Evolutionary conservation across 2,888 invertebrate genomes (phyloP).

Genomic region (Celastrina argiolus): DNA sequence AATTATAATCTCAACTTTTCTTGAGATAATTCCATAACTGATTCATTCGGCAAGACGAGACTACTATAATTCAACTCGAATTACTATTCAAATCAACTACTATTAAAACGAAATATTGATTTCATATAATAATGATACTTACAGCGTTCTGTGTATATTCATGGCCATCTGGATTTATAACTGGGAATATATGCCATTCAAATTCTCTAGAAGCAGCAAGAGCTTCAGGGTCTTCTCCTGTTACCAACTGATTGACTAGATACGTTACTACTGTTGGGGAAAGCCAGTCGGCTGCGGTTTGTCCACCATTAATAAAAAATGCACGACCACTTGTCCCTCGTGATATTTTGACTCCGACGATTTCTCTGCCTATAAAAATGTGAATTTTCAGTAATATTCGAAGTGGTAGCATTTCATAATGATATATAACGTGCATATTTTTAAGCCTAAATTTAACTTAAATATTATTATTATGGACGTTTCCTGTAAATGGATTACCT

Average conservation of each 20-base stretch:
- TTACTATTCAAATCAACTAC: too few species aligned
- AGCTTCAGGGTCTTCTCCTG: constrained; percentile 69
- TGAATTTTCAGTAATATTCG: too few species aligned
- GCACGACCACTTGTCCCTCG: constrained; percentile 46
- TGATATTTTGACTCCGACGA: constrained; percentile 68
- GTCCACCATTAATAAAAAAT: constrained; percentile 70
- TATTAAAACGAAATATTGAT: too few species aligned
- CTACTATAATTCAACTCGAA: too few species aligned
- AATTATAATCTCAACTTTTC: too few species aligned
- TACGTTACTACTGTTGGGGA: constrained; percentile 81
- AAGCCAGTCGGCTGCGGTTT: constrained; percentile 88
- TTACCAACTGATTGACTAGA: constrained; percentile 79
- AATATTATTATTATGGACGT: too few species aligned
- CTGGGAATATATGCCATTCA: constrained; percentile 87
- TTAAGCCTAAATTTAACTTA: too few species aligned
- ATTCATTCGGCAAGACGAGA: too few species aligned
- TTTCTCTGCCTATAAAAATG: constrained; percentile 53
- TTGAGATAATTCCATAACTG: too few species aligned
- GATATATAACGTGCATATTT: too few species aligned
- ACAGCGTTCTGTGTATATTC: constrained; percentile 80
- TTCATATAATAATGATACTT: constrained; percentile 37
- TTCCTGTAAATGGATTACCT: too few species aligned
- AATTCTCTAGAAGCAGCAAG: constrained; percentile 70
- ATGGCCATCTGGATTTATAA: constrained; percentile 87
- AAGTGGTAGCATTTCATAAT: not conserved